A percentile compares a stretch with the other conserved stretches of the same genome.
Conservation (phyloP, 2,888 invertebrate species). For the Drosophila pseudotalamancana region DNA sequence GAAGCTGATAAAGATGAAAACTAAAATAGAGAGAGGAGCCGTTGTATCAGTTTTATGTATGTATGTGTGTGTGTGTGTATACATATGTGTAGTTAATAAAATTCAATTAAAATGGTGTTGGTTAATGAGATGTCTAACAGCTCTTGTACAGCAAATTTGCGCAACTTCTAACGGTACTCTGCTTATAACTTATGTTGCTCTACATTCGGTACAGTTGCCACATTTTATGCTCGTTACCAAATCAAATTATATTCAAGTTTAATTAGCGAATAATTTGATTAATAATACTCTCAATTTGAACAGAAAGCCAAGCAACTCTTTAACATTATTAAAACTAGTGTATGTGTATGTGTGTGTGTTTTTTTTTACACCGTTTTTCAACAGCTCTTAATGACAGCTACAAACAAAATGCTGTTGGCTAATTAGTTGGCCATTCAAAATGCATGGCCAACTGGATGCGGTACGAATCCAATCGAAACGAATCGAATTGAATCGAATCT, state of each 20-base stretch:
- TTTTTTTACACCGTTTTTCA: not conserved
- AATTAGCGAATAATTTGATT: not conserved
- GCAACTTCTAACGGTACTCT: not conserved
- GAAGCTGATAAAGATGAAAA: not conserved
- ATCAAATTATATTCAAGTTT: not conserved
- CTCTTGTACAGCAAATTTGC: not conserved
- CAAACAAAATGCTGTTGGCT: conserved; percentile 24
- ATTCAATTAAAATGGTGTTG: conserved; percentile 19
- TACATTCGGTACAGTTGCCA: not conserved
- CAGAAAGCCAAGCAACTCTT: not conserved
- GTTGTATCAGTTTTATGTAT: not conserved
- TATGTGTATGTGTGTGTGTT: not conserved
- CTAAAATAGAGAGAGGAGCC: not conserved
- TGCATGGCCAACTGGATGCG: conserved; percentile 34
- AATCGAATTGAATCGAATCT: conserved; percentile 7
- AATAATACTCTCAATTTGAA: too few relatives aligned
- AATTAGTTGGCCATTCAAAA: conserved; percentile 51
- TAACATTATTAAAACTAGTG: not conserved
- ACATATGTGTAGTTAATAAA: conserved; percentile 12
- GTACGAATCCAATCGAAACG: conserved; percentile 3
- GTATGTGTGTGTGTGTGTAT: not conserved
- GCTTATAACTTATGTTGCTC: not conserved
- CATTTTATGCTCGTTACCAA: not conserved
- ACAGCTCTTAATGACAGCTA: conserved; percentile 19
- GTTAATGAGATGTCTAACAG: not conserved